These are phyloP conservation scores for Polylopha cassiicola DNA, from an alignment of 2,888 invertebrate genomes.

Conservation along the genomic window DNA sequence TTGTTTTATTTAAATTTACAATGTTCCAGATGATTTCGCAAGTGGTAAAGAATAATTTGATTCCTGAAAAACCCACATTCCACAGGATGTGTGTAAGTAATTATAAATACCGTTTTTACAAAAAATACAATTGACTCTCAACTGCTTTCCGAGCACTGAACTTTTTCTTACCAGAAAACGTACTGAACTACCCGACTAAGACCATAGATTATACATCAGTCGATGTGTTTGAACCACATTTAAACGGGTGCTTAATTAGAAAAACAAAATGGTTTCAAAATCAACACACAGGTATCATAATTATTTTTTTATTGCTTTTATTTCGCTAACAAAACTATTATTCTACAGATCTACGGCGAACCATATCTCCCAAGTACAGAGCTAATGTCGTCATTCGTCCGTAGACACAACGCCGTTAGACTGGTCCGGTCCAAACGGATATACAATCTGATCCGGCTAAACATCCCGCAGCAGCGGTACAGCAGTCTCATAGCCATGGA, in stretches of 20 bases:
- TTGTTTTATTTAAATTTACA: background rate
- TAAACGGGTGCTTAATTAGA: too few relatives aligned
- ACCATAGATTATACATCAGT: too few relatives aligned
- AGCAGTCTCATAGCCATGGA: slow-evolving; percentile 37
- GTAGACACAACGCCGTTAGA: slow-evolving; percentile 25
- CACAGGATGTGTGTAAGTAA: slow-evolving; percentile 38
- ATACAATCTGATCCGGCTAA: slow-evolving; percentile 44
- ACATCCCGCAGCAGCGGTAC: slow-evolving; percentile 27
- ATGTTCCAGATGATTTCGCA: slow-evolving; percentile 40
- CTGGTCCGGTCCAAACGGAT: slow-evolving; percentile 35
- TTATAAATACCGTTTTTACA: background rate
- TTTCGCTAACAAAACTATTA: too few relatives aligned
- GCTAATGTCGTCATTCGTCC: slow-evolving; percentile 33
- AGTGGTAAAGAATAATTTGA: slow-evolving; percentile 36
- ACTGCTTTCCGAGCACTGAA: too few relatives aligned
- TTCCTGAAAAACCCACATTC: slow-evolving; percentile 28
- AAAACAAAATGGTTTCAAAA: too few relatives aligned
- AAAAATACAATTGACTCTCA: background rate
- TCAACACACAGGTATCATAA: too few relatives aligned
- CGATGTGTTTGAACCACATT: too few relatives aligned
- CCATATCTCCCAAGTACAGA: slow-evolving; percentile 48
- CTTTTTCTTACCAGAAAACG: too few relatives aligned
- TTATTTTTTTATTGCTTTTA: too few relatives aligned
- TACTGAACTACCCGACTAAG: too few relatives aligned
- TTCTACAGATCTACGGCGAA: slow-evolving; percentile 62